Conservation (phyloP, 2,113 vertebrate genomes). For the Herpailurus yagouaroundi region DNA sequence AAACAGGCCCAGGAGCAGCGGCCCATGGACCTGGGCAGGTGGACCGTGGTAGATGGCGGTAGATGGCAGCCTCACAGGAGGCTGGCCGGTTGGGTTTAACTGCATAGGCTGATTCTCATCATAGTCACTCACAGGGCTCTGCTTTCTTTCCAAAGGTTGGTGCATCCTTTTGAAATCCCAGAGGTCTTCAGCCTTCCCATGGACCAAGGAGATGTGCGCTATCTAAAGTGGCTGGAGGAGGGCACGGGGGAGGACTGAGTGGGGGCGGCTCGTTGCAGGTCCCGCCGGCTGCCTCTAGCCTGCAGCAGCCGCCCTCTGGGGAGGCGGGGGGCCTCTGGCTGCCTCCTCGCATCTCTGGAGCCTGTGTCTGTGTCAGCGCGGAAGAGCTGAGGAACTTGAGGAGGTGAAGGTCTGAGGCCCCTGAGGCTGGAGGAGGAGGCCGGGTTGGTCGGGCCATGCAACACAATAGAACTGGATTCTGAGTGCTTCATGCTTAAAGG, state of each 20-base stretch:
- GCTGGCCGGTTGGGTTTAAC: neutral
- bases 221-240: slow-evolving; percentile 91
- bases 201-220: slow-evolving; percentile 88
- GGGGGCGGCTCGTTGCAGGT: rapidly evolving
- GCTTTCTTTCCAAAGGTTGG: slow-evolving; percentile 84
- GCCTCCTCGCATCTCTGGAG: neutral
- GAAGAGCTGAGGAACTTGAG: neutral
- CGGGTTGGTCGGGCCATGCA: neutral
- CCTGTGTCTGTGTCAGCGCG: neutral
- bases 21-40: rapidly evolving
- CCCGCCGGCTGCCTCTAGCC: neutral
- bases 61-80: neutral
- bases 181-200: slow-evolving; percentile 91
- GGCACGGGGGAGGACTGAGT: slow-evolving; percentile 83
- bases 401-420: neutral
- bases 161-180: slow-evolving; percentile 92
- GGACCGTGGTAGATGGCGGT: neutral
- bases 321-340: neutral
- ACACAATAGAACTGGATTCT: neutral
- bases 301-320: neutral
- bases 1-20: neutral
- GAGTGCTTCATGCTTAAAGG: neutral
- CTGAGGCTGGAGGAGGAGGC: neutral
- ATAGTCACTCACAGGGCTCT: neutral
- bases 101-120: neutral